Percentiles rank a stretch among this genome's conserved stretches.
These are phyloP conservation scores for Mastomys natalensis DNA, from an alignment of 2,113 vertebrate genomes.

Conservation along the genomic window DNA sequence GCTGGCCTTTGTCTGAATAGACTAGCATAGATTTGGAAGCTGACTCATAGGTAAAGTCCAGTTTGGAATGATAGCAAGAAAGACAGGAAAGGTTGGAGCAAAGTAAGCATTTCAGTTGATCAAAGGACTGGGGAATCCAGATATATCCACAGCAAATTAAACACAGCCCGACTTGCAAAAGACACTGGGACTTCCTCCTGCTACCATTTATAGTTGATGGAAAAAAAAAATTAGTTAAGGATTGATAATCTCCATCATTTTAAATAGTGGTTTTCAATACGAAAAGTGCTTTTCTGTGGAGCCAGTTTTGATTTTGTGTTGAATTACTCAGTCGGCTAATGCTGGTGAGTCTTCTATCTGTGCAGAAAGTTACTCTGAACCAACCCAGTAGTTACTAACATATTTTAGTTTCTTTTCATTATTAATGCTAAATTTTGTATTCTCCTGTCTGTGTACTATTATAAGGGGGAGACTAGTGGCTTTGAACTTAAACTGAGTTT, in stretches of 20 bases:
- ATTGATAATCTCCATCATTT: neutral
- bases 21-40: neutral
- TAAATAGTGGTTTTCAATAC: neutral
- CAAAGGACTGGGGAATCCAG: neutral
- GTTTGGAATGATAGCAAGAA: neutral
- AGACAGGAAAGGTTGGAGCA: neutral
- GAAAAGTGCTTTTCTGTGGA: slow-evolving; percentile 4
- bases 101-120: neutral
- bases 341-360: neutral
- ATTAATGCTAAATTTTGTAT: neutral
- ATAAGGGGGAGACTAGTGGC: neutral
- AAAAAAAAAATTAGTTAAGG: neutral
- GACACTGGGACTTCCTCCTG: no score
- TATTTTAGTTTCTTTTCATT: neutral
- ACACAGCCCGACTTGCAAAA: neutral
- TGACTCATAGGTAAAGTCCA: neutral
- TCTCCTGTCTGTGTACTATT: neutral
- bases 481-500: neutral
- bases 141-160: neutral
- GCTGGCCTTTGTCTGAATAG: neutral
- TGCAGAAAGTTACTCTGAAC: neutral
- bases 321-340: neutral
- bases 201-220: neutral
- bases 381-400: neutral
- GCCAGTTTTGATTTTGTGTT: neutral